These are phyloP conservation scores for Vanessa tameamea DNA, from an alignment of 1,140 invertebrate species.

Conservation along the genomic window DNA sequence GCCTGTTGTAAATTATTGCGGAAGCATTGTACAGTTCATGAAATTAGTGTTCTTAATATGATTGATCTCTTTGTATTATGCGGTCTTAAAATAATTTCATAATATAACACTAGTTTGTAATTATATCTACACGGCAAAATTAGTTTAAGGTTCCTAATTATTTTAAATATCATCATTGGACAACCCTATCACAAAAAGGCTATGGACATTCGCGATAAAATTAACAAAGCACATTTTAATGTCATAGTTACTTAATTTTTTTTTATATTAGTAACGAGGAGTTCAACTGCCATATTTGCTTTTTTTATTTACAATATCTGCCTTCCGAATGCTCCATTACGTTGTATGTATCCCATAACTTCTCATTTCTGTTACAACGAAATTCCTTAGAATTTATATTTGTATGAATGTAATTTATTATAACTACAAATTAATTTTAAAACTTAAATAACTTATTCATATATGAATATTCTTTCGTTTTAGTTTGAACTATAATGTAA, in stretches of 20 bases:
- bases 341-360: not conserved
- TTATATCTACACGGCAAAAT: not conserved
- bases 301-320: too few relatives aligned
- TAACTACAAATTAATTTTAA: not conserved
- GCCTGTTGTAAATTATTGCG: conserved; percentile 25
- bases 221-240: too few relatives aligned
- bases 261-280: too few relatives aligned
- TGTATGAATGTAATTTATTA: conserved; percentile 1
- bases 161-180: not conserved
- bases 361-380: not conserved
- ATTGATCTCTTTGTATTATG: conserved; percentile 32
- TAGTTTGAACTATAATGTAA: not conserved
- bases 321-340: too few relatives aligned
- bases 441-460: not conserved
- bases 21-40: conserved; percentile 21
- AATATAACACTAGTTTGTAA: conserved; percentile 12
- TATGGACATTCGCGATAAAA: too few relatives aligned
- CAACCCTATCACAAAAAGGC: conserved; percentile 4
- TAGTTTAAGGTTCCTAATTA: not conserved
- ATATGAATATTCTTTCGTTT: not conserved
- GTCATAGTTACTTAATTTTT: too few relatives aligned
- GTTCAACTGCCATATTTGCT: too few relatives aligned
- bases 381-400: not conserved
- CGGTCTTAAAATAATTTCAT: conserved; percentile 22
- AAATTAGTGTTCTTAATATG: conserved; percentile 29